phyloP scores from a whole-genome alignment of 2,113 vertebrate species.

The Ictalurus punctatus region DNA sequence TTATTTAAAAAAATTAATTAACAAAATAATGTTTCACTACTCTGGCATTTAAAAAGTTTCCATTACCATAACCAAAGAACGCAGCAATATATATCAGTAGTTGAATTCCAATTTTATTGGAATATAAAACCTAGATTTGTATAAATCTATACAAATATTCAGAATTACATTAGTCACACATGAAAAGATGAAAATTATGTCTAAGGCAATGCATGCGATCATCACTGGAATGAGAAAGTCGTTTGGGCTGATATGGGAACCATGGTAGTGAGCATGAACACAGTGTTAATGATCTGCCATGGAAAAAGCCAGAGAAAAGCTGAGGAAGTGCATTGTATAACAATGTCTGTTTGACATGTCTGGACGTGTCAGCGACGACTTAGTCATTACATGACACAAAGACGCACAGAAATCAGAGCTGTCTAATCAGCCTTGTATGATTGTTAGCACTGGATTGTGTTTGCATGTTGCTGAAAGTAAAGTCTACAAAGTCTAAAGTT shows the following conservation, averaged over 20 bases:
- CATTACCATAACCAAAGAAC: neutral
- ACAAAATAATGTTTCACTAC: neutral
- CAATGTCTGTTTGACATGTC: constrained; percentile 8
- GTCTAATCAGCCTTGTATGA: neutral
- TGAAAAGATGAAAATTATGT: neutral
- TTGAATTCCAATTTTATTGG: too few species aligned
- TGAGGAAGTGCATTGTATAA: neutral
- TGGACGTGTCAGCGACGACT: neutral
- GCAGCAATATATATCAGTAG: neutral
- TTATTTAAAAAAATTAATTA: too few species aligned
- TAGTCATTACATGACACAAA: constrained; percentile 38
- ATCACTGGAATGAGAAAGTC: neutral
- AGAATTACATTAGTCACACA: neutral
- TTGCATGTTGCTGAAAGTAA: constrained; percentile 10
- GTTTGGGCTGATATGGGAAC: neutral
- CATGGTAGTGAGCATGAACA: neutral
- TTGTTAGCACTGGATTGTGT: neutral
- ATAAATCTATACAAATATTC: neutral
- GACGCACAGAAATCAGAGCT: constrained; percentile 34
- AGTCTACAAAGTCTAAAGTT: constrained; percentile 14
- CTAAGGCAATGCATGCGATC: neutral
- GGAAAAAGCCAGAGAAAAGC: constrained; percentile 13
- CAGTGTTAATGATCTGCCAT: constrained; percentile 20
- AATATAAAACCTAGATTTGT: neutral
- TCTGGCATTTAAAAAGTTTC: neutral